Conservation (phyloP, 1,140 invertebrate species). For the Rhyzopertha dominica region DNA sequence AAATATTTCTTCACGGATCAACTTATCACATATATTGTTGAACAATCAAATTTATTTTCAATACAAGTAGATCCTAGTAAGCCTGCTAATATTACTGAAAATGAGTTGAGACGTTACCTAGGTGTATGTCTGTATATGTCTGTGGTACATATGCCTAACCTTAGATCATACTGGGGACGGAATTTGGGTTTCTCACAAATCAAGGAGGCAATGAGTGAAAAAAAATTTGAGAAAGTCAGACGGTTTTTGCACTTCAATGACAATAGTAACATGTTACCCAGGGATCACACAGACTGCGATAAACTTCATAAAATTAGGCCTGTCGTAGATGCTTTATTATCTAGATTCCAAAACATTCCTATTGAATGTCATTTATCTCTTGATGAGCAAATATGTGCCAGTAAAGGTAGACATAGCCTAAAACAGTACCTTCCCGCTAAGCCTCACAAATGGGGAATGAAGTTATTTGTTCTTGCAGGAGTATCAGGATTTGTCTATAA, state of each 20-base stretch:
- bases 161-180: conserved; percentile 30
- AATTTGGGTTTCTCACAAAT: conserved; percentile 34
- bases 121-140: too few relatives aligned
- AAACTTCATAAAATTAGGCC: conserved; percentile 40
- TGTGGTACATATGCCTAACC: conserved; percentile 35
- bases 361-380: conserved; percentile 18
- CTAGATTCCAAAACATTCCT: too few relatives aligned
- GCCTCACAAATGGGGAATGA: conserved; percentile 44
- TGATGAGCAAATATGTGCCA: conserved; percentile 29
- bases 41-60: too few relatives aligned
- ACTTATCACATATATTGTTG: too few relatives aligned
- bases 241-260: conserved; percentile 33
- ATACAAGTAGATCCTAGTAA: too few relatives aligned
- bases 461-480: conserved; percentile 28
- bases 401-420: conserved; percentile 19
- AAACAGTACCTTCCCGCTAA: conserved; percentile 35
- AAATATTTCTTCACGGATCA: too few relatives aligned
- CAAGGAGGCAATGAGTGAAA: conserved; percentile 33
- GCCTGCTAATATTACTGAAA: too few relatives aligned
- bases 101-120: too few relatives aligned
- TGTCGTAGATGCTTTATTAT: conserved; percentile 38
- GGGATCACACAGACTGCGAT: conserved; percentile 30
- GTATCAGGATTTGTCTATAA: conserved; percentile 22
- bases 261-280: conserved; percentile 24
- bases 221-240: conserved; percentile 38